Evolutionary conservation across 2,113 vertebrate genomes (phyloP).

Genomic region (Rhea pennata): DNA sequence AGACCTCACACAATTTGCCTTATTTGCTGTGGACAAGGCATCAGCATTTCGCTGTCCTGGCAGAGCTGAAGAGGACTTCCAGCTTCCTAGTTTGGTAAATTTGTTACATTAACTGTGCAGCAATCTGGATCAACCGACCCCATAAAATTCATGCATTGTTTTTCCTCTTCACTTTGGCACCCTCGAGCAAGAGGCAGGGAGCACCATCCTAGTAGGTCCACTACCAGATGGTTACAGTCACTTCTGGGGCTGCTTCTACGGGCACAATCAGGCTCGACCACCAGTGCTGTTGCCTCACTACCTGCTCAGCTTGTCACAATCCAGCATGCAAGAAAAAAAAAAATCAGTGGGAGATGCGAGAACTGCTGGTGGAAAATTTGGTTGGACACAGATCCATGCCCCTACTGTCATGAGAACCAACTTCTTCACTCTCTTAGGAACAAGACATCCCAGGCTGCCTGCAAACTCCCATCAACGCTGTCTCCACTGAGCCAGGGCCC

Average conservation of each 20-base stretch:
- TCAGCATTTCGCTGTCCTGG: not conserved
- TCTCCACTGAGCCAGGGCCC: not conserved
- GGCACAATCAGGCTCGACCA: accelerated
- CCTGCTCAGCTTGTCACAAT: not conserved
- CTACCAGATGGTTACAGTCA: not conserved
- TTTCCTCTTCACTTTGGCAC: not conserved
- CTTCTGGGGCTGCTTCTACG: accelerated
- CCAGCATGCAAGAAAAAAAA: not conserved
- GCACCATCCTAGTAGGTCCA: accelerated
- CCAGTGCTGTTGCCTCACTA: no score
- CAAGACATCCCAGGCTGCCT: no score
- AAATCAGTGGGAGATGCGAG: not conserved
- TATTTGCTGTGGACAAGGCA: not conserved
- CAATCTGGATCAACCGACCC: not conserved
- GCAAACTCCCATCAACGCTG: no score
- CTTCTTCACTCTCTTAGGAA: not conserved
- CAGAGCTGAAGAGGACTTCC: not conserved
- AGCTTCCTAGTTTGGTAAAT: not conserved
- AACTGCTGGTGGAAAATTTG: accelerated
- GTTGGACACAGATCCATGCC: not conserved
- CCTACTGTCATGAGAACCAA: not conserved
- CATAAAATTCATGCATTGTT: not conserved
- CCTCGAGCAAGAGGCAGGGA: not conserved
- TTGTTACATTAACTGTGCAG: not conserved
- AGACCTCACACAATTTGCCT: accelerated